A percentile compares a stretch with the other conserved stretches of the same genome.
phyloP scores from a whole-genome alignment of 2,113 vertebrate genomes.

The Strix aluco region DNA sequence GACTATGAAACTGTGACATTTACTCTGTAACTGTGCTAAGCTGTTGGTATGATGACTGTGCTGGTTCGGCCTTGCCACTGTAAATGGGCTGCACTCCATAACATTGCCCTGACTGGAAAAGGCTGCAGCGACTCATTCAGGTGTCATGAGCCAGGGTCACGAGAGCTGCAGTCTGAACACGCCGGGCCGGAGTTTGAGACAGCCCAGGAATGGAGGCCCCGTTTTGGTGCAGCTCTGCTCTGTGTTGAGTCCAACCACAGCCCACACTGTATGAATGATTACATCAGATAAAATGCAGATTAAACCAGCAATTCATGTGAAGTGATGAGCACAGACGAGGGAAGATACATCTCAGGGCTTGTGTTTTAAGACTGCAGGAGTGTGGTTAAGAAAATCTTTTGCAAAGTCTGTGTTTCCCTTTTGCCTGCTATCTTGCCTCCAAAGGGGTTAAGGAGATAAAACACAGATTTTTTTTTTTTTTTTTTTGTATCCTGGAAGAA shows the following conservation, averaged over 20 bases:
- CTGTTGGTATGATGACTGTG: neutral
- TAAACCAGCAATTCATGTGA: neutral
- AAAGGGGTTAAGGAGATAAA: neutral
- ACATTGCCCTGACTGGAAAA: neutral
- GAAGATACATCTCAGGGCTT: neutral
- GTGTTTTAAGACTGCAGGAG: neutral
- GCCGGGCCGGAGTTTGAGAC: neutral
- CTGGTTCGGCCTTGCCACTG: neutral
- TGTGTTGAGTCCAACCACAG: neutral
- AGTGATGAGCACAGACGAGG: neutral
- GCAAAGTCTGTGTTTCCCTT: neutral
- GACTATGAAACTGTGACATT: neutral
- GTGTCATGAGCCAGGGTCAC: neutral
- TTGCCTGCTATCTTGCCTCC: neutral
- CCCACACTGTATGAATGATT: neutral
- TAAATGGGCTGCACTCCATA: neutral
- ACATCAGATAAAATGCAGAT: neutral
- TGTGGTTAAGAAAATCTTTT: neutral
- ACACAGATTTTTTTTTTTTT: too few relatives aligned
- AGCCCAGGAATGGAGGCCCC: neutral
- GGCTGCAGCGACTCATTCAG: neutral
- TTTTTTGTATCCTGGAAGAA: neutral
- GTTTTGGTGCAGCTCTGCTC: neutral
- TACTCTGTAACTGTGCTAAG: neutral
- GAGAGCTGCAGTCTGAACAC: neutral